Evolutionary conservation across 2,797 vertebrate species (phyloP).

Genomic region (Emys orbicularis): DNA sequence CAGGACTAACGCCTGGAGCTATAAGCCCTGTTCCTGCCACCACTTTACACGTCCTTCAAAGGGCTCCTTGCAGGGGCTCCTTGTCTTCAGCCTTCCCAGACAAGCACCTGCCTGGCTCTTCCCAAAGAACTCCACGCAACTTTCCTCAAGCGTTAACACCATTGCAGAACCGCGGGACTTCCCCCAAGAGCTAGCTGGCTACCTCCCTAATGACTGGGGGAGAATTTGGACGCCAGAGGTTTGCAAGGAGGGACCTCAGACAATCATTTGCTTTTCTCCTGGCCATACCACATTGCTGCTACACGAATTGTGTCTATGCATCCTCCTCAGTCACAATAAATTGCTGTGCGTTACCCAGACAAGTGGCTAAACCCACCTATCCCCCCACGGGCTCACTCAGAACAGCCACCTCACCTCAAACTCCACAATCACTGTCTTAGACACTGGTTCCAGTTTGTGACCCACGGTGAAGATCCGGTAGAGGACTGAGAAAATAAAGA

Average conservation of each 20-base stretch:
- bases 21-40: not conserved
- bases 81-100: not conserved
- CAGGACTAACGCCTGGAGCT: not conserved
- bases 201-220: not conserved
- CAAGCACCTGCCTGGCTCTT: not conserved
- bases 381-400: not conserved
- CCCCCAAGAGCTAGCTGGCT: not conserved
- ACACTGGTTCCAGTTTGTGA: constrained; percentile 66
- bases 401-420: constrained; percentile 72
- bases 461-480: constrained; percentile 78
- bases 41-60: not conserved
- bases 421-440: constrained; percentile 62
- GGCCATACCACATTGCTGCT: not conserved
- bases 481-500: constrained; percentile 61
- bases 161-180: not conserved
- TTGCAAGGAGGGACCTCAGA: not conserved
- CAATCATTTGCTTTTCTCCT: not conserved
- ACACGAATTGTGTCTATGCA: not conserved
- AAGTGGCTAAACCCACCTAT: not conserved
- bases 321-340: not conserved
- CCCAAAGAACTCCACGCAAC: not conserved
- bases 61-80: too few species aligned
- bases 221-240: not conserved
- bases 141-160: not conserved
- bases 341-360: not conserved